Conservation (phyloP, 2,888 invertebrate genomes). For the Synanthedon tipuliformis region DNA sequence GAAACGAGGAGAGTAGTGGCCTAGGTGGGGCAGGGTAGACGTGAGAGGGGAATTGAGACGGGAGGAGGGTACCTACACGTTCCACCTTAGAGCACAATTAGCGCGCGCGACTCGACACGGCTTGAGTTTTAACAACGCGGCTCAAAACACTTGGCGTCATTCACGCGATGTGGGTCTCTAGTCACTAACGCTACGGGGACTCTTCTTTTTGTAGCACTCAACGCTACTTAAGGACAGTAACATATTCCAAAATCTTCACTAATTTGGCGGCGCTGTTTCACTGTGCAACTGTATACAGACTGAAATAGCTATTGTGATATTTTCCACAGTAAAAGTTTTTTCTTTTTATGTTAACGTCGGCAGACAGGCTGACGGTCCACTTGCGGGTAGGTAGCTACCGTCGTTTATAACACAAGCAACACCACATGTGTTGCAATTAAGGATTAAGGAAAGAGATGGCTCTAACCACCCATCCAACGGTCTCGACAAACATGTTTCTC, state of each 20-base stretch:
- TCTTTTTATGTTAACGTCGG: too few species aligned
- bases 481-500: too few species aligned
- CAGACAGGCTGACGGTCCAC: too few species aligned
- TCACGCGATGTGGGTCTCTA: conserved; percentile 43
- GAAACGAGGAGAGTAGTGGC: conserved; percentile 49
- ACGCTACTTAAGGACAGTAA: not conserved
- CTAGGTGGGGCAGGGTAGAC: conserved; percentile 22
- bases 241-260: not conserved
- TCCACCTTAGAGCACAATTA: conserved; percentile 60
- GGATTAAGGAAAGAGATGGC: too few species aligned
- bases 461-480: too few species aligned
- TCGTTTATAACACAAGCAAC: too few species aligned
- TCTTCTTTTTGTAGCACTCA: not conserved
- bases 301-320: too few species aligned
- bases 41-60: conserved; percentile 7
- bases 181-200: conserved; percentile 21
- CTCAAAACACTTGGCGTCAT: conserved; percentile 54
- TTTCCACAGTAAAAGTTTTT: too few species aligned
- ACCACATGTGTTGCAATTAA: too few species aligned
- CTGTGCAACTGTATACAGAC: too few species aligned
- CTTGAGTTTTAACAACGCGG: conserved; percentile 67
- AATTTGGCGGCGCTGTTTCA: not conserved
- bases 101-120: conserved; percentile 63
- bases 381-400: too few species aligned
- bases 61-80: conserved; percentile 10